Base-by-base conservation (phyloP, 2,113 vertebrate genomes). In the Nycticebus coucang region DNA sequence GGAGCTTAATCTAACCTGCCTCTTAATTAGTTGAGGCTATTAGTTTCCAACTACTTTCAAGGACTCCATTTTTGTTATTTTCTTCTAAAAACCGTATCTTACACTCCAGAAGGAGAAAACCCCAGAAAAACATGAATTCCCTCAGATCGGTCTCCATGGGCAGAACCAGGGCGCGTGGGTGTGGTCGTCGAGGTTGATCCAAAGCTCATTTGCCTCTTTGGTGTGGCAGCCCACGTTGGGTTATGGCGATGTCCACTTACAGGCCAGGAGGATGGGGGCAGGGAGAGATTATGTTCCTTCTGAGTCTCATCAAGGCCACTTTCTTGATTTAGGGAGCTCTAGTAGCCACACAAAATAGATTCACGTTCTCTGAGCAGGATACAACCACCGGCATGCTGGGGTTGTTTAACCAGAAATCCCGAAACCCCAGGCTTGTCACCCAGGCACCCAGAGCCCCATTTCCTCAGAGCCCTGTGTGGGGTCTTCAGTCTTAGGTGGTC, bases 341-440 rank as follows among this genome's bases (percentile, higher is more conserved):
- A 15, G 82, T 75, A 66, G 33, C 30, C 4, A 4, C 4, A 4
- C 2, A 8, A n/a, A 28, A 19, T 21, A 37, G 64, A 53, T 2
- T 33, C 60, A 1, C 21, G 3, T 22, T 17, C 18, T 59, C 57
- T 12, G 59, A n/a, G 35, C 62, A 22, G 18, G n/a, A 5, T 30
- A 4, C 0, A 0, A 13, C 10, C 12, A 2, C 53, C 0, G 14
- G 19, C 26, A 3, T 0, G 15, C 4, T 26, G 0, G 21, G n/a
- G 7, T 45, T 24, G 5, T 53, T 90, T 28, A 33, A 21, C 5
- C 30, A 33, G 74, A 30, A 62, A 55, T 33, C 50, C 14, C 8
- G 0, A 33, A 13, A 0, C 60, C 53, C n/a, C 10, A 10, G 55
- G 26, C 53, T 12, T 45, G 71, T 71, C 68, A 30, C 50, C n/a